A percentile compares a stretch with the other conserved stretches of the same genome.
Conservation (phyloP, 2,113 vertebrate species). For the Cynopterus brachyotis region DNA sequence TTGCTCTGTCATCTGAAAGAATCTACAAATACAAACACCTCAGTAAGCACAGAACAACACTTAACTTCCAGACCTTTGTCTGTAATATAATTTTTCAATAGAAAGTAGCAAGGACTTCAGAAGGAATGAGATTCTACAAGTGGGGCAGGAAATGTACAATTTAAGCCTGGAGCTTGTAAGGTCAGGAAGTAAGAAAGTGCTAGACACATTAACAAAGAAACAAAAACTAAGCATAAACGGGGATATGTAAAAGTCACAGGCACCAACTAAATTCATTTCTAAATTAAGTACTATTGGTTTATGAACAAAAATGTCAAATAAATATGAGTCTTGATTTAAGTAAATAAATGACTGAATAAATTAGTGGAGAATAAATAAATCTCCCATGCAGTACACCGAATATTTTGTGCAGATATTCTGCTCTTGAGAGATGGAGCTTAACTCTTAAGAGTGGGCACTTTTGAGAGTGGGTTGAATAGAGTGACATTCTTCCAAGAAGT, state of each 20-base stretch:
- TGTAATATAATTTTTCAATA: neutral
- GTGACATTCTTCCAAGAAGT: neutral
- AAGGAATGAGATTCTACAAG: neutral
- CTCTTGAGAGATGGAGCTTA: neutral
- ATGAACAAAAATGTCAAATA: neutral
- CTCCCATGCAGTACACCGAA: neutral
- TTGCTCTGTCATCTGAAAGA: neutral
- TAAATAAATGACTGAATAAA: neutral
- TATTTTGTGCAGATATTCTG: neutral
- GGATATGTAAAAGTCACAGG: neutral
- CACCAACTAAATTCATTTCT: neutral
- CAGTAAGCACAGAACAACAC: neutral
- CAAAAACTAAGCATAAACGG: neutral
- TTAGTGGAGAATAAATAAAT: neutral
- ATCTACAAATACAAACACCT: neutral
- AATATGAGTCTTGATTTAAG: neutral
- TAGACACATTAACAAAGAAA: neutral
- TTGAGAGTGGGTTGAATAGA: fast-evolving
- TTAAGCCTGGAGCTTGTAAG: neutral
- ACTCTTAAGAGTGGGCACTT: neutral
- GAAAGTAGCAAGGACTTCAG: neutral
- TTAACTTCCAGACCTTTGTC: neutral
- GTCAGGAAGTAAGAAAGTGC: neutral
- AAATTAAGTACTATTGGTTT: neutral
- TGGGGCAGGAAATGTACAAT: neutral